Evolutionary conservation across 2,113 vertebrate genomes (phyloP).

Genomic region (Atractosteus spatula): DNA sequence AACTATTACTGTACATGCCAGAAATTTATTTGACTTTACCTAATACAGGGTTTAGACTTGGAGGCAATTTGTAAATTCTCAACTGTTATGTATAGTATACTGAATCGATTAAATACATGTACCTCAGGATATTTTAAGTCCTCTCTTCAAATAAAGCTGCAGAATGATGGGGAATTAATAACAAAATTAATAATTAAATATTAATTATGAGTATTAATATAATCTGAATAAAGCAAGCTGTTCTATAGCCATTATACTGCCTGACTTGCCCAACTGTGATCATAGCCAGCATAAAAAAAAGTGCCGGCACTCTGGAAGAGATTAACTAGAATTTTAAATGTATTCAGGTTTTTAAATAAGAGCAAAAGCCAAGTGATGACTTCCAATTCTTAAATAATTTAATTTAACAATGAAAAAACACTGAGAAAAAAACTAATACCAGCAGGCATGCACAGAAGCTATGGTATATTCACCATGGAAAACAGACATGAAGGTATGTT

Average conservation of each 20-base stretch:
- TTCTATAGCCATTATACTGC: background rate
- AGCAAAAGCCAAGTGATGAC: too few species aligned
- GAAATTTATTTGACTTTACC: background rate
- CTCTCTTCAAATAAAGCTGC: background rate
- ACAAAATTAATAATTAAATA: conserved; percentile 7
- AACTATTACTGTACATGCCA: background rate
- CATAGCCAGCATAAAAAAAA: background rate
- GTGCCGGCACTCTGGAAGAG: too few species aligned
- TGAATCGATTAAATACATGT: background rate
- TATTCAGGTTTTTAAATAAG: too few species aligned
- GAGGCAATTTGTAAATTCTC: background rate
- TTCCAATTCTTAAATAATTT: too few species aligned
- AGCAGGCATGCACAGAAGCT: too few species aligned
- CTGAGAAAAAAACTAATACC: too few species aligned
- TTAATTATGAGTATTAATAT: conserved; percentile 29
- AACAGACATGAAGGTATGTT: too few species aligned
- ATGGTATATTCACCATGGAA: too few species aligned
- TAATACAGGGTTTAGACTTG: background rate
- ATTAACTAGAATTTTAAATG: too few species aligned
- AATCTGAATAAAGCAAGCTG: conserved; percentile 27
- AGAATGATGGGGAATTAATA: background rate
- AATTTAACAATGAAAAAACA: too few species aligned
- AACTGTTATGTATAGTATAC: background rate
- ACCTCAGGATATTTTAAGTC: background rate
- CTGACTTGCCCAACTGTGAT: background rate